Evolutionary conservation across 2,113 vertebrate species (phyloP).

Genomic region (Eira barbara): DNA sequence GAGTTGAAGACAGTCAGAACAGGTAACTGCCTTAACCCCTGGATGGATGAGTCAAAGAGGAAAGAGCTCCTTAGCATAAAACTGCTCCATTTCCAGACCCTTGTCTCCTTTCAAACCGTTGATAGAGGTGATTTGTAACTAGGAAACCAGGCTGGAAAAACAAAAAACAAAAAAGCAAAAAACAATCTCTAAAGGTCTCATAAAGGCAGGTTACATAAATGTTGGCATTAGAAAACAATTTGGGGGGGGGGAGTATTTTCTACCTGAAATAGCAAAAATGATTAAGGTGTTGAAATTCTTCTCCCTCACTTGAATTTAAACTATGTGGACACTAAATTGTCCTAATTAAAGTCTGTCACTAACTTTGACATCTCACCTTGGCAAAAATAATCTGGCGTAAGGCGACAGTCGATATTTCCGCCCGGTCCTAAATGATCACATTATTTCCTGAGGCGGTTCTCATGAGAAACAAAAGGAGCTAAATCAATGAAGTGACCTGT

Average conservation of each 20-base stretch:
- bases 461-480: neutral
- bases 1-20: neutral
- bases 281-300: conserved; percentile 27
- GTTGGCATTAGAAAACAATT: neutral
- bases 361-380: conserved; percentile 43
- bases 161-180: neutral
- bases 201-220: neutral
- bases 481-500: conserved; percentile 16
- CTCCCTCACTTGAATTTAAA: conserved; percentile 43
- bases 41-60: neutral
- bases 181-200: neutral
- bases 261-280: neutral
- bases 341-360: conserved; percentile 58
- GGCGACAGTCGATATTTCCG: conserved; percentile 54
- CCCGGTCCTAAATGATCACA: conserved; percentile 40
- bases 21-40: neutral
- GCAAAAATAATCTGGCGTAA: conserved; percentile 9
- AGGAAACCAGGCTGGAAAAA: too few species aligned
- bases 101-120: neutral
- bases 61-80: neutral
- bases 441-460: neutral
- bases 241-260: conserved; percentile 3
- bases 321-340: conserved; percentile 32
- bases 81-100: neutral
- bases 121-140: neutral